Evolutionary conservation across 2,797 vertebrate genomes (phyloP), one percentile per base, ranked within the genome.

Genomic region (Zalophus californianus): DNA sequence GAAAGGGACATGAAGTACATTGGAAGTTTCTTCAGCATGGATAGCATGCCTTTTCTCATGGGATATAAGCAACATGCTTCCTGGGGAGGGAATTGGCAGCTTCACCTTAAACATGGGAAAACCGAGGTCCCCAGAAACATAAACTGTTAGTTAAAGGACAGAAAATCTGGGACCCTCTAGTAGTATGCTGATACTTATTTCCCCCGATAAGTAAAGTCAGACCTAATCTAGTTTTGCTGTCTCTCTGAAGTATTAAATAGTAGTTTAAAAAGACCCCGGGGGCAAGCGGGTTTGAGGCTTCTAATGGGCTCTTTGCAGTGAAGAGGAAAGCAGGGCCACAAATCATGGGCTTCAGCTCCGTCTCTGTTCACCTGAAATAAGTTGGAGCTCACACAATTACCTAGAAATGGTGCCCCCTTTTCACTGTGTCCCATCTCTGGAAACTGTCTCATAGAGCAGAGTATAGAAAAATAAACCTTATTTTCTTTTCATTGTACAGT

Each of bases 231-330:
- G 56, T 77, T 68, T 94, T 48, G 21, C 2, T 11, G 10, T 66
- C 25, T 92, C 64, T 84, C 80, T 77, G 58, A 41, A 94, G 48
- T 96, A 21, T 94, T 86, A 73, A 66, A 64, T 73, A 56, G 32
- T 62, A 35, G 10, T 82, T 82, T 95, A 70, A 68, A 68, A 92
- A 92, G 88, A 52, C 41, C 78, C 14, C 23, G 15, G 38, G 75
- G 77, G n/a, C 25, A 82, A 60, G 48, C 20, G 9, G 16, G 96
- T 86, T 79, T 54, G 66, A 79, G 52, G 7, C 56, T 90, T 89
- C 29, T 58, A 70, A 73, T 21, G 58, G 48, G 35, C 44, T 79
- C 5, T 73, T 84, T 32, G 52, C 9, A 73, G n/a, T 21, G 60
- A 38, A 91, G 23, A 80, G 89, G 23, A 56, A 80, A 90, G 62